Evolutionary conservation across 2,113 vertebrate species (phyloP).

Genomic region (Tretioscincus oriximinensis): DNA sequence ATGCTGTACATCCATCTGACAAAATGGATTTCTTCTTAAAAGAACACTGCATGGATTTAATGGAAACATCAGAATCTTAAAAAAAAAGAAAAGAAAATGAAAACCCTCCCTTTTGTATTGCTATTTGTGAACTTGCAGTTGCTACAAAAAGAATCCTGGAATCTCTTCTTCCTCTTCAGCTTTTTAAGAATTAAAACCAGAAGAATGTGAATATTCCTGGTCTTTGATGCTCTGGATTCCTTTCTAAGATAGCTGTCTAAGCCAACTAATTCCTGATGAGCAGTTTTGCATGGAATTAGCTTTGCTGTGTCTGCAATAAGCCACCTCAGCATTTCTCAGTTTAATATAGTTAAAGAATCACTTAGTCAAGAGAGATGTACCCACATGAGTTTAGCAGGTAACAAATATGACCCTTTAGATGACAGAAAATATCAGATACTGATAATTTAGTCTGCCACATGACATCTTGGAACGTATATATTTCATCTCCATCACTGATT

Average conservation of each 20-base stretch:
- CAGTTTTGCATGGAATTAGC: not conserved
- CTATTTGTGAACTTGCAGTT: constrained; percentile 45
- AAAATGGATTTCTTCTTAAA: not conserved
- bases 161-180: not conserved
- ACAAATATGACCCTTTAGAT: not conserved
- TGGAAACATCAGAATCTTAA: constrained; percentile 41
- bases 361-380: not conserved
- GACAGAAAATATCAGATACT: not conserved
- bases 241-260: not conserved
- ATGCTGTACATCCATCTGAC: not conserved
- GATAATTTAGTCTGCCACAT: not conserved
- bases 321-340: not conserved
- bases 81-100: constrained; percentile 5
- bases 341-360: constrained; percentile 14
- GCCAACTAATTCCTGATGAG: not conserved
- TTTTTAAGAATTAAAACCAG: not conserved
- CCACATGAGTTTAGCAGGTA: not conserved
- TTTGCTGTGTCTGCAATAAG: not conserved
- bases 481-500: not conserved
- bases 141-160: constrained; percentile 51
- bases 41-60: not conserved
- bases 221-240: not conserved
- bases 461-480: not conserved
- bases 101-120: constrained; percentile 35
- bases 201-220: not conserved